Conservation (phyloP, 2,888 invertebrate genomes). For the Nowickia ferox region DNA sequence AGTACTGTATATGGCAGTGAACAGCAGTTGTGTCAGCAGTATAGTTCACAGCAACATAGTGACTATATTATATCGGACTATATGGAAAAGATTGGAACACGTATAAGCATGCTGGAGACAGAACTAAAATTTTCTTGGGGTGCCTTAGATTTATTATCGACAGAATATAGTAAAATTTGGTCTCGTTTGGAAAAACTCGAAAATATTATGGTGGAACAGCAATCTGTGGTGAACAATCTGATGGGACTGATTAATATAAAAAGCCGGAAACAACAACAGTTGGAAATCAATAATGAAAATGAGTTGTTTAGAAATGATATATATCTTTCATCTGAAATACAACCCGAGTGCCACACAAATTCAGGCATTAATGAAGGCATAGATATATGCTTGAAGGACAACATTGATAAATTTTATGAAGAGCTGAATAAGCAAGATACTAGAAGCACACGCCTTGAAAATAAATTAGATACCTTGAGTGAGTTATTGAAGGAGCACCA, state of each 20-base stretch:
- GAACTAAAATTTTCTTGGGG: constrained; percentile 97
- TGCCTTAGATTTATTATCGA: constrained; percentile 93
- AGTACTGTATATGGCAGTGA: constrained; percentile 75
- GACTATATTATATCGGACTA: constrained; percentile 94
- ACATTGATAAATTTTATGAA: constrained; percentile 40
- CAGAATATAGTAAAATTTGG: constrained; percentile 97
- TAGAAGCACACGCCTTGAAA: constrained; percentile 25
- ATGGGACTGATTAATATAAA: constrained; percentile 83
- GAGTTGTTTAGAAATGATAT: constrained; percentile 47
- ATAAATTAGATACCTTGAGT: constrained; percentile 54
- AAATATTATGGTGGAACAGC: constrained; percentile 93
- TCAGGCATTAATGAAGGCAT: neutral
- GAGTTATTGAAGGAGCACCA: constrained; percentile 43
- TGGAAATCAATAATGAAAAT: constrained; percentile 37
- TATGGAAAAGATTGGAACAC: constrained; percentile 94
- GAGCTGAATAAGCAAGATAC: constrained; percentile 30
- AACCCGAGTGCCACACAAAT: neutral
- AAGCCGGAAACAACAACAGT: constrained; percentile 59
- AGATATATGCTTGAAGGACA: constrained; percentile 15
- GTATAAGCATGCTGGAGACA: constrained; percentile 93
- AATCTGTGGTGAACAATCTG: constrained; percentile 94
- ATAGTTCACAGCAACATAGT: constrained; percentile 84
- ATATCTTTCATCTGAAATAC: constrained; percentile 6
- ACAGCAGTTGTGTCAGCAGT: constrained; percentile 79
- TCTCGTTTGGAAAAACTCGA: constrained; percentile 94